Evolutionary conservation across 2,113 vertebrate species (phyloP).

Genomic region (Podarcis muralis): DNA sequence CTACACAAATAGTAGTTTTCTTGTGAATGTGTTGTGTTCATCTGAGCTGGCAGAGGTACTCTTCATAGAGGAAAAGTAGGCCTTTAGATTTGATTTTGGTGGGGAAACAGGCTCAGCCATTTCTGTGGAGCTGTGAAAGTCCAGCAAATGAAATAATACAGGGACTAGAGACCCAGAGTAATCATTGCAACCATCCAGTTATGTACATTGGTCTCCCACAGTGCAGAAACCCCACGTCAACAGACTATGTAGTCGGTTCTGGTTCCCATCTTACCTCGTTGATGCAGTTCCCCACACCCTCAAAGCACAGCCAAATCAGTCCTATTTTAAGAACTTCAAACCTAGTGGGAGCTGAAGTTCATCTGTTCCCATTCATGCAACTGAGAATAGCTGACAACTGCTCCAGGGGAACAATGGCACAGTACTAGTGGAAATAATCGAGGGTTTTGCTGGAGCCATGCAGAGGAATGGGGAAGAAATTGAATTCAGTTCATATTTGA

Average conservation of each 20-base stretch:
- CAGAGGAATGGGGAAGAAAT: too few relatives aligned
- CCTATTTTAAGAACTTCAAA: background rate
- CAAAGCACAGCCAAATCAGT: background rate
- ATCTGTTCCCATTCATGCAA: constrained; percentile 8
- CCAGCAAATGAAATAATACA: background rate
- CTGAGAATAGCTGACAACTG: constrained; percentile 3
- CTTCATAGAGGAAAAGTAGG: constrained; percentile 23
- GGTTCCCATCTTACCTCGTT: background rate
- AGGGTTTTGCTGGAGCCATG: background rate
- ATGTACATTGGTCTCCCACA: too few relatives aligned
- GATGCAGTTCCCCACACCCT: background rate
- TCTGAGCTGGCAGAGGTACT: background rate
- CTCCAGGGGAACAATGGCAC: background rate
- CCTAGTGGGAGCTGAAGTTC: background rate
- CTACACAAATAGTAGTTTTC: background rate
- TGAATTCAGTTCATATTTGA: too few relatives aligned
- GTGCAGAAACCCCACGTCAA: too few relatives aligned
- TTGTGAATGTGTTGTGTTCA: background rate
- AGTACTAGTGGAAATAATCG: background rate
- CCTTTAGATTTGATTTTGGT: background rate
- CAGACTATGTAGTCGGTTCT: background rate
- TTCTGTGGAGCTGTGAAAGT: background rate
- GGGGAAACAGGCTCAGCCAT: background rate
- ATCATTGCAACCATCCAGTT: too few relatives aligned
- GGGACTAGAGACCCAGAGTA: background rate